Evolutionary conservation across 2,888 invertebrate genomes (phyloP).

Genomic region (Isoperla grammatica): DNA sequence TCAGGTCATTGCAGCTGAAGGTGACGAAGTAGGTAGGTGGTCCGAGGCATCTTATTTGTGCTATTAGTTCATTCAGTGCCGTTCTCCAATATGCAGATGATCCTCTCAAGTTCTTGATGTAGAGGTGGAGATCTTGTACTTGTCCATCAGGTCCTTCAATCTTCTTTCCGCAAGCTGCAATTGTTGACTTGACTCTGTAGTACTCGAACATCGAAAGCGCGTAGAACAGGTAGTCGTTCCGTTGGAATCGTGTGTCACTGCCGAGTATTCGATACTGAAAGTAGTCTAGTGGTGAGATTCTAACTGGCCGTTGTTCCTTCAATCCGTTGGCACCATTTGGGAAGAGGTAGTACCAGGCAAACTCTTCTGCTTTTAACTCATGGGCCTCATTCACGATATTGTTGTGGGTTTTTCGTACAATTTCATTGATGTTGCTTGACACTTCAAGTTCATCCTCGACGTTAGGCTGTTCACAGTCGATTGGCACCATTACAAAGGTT

Average conservation of each 20-base stretch:
- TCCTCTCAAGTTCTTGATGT: conserved; percentile 37
- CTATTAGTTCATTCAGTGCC: conserved; percentile 15
- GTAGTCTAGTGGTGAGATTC: conserved; percentile 21
- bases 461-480: conserved; percentile 15
- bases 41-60: conserved; percentile 19
- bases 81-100: conserved; percentile 13
- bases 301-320: conserved; percentile 29
- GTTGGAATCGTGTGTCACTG: conserved; percentile 13
- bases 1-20: conserved; percentile 7
- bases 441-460: conserved; percentile 17
- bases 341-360: conserved; percentile 35
- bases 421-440: neutral
- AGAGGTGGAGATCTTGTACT: conserved; percentile 36
- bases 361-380: too few relatives aligned
- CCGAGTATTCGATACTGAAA: conserved; percentile 13
- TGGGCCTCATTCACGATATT: too few relatives aligned
- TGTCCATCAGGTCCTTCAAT: conserved; percentile 14
- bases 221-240: conserved; percentile 19
- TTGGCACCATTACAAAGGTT: too few relatives aligned
- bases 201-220: conserved; percentile 17
- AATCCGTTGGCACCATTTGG: conserved; percentile 35
- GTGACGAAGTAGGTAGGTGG: conserved; percentile 10
- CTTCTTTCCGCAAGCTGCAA: conserved; percentile 34
- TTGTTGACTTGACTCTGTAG: conserved; percentile 28
- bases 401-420: too few relatives aligned